These are phyloP conservation scores for Incurvaria masculella DNA, from an alignment of 2,888 invertebrate species.

Conservation along the genomic window DNA sequence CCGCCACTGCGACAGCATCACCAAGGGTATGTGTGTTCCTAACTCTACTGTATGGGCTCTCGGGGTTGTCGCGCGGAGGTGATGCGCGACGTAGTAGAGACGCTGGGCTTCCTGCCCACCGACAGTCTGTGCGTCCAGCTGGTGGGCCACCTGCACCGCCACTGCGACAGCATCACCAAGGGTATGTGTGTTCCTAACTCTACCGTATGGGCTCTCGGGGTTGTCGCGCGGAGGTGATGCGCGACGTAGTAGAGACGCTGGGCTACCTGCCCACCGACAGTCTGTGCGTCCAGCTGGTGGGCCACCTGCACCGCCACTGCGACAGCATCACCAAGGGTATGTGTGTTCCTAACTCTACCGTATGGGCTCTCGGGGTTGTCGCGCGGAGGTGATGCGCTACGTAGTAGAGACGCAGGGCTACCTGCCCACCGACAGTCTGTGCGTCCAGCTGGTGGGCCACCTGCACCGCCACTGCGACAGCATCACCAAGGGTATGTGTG, in stretches of 20 bases:
- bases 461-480: constrained; percentile 79
- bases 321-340: no score
- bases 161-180: constrained; percentile 65
- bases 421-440: constrained; percentile 75
- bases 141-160: constrained; percentile 78
- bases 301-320: no score
- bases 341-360: constrained; percentile 70
- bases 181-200: constrained; percentile 61
- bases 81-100: constrained; percentile 84
- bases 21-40: no score
- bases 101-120: constrained; percentile 74
- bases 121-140: constrained; percentile 81
- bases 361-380: constrained; percentile 88
- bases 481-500: constrained; percentile 57
- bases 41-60: constrained; percentile 77
- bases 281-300: constrained; percentile 30
- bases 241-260: no score
- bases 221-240: constrained; percentile 64
- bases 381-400: constrained; percentile 85
- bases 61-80: constrained; percentile 90
- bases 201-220: constrained; percentile 78
- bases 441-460: constrained; percentile 76
- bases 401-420: constrained; percentile 83
- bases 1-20: constrained; percentile 69
- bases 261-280: no score